phyloP scores from a whole-genome alignment of 2,797 vertebrate species.

The Eurystomus glaucurus region DNA sequence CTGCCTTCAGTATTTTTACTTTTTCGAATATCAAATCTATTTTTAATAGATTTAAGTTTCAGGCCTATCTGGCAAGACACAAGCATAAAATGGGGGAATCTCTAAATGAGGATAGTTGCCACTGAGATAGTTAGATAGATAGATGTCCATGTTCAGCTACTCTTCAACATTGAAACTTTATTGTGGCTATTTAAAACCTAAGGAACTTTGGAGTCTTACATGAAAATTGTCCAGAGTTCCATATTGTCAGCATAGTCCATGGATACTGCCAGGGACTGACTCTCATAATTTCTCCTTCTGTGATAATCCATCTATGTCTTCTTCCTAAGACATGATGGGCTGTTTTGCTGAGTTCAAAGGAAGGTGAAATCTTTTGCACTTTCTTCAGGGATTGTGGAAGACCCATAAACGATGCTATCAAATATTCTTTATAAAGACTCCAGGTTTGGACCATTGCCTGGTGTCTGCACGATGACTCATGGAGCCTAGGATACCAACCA shows the following conservation, averaged over 20 bases:
- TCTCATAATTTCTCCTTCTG: not conserved
- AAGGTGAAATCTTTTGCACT: not conserved
- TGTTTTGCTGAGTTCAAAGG: not conserved
- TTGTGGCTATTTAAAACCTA: not conserved
- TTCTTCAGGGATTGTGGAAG: not conserved
- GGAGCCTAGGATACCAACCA: not conserved
- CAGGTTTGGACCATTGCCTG: not conserved
- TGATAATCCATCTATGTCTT: not conserved
- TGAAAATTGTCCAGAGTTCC: not conserved
- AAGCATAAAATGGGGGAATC: not conserved
- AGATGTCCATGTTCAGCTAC: not conserved
- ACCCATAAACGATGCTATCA: not conserved
- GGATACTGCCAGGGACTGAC: not conserved
- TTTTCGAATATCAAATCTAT: not conserved
- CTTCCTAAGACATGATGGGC: not conserved
- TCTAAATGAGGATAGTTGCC: not conserved
- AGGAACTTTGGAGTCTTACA: not conserved
- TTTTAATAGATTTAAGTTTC: not conserved
- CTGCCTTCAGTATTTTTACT: not conserved
- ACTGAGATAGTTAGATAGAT: not conserved
- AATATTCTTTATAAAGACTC: not conserved
- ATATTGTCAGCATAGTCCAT: accelerated
- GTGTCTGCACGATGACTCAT: not conserved
- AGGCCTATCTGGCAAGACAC: not conserved
- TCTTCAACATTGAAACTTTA: not conserved